Percentiles rank a stretch among this genome's conserved stretches.
phyloP scores from a whole-genome alignment of 2,113 vertebrate species.

The Tachycineta bicolor region DNA sequence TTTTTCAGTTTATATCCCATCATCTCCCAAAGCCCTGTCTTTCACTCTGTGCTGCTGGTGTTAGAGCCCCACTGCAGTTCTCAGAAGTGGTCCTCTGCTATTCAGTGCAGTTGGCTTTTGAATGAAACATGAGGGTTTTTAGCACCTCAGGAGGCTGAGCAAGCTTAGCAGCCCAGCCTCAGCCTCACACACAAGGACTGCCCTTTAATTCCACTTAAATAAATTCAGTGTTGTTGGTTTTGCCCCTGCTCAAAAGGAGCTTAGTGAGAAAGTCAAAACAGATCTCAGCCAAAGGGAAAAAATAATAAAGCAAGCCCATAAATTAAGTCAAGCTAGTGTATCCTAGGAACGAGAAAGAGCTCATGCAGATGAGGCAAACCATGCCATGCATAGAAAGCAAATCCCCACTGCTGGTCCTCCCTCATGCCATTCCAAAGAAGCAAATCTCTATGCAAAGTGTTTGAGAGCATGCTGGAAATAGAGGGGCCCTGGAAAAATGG shows the following conservation, averaged over 20 bases:
- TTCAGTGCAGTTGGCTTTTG: conserved; percentile 7
- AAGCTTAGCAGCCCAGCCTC: conserved; percentile 9
- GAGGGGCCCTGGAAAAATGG: conserved; percentile 43
- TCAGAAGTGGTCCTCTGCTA: conserved; percentile 16
- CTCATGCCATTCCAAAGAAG: conserved; percentile 32
- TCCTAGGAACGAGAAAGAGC: conserved; percentile 40
- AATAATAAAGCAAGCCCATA: conserved; percentile 55
- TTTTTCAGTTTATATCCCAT: neutral
- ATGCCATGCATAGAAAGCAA: conserved; percentile 57
- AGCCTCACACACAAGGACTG: conserved; percentile 20
- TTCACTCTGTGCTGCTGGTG: neutral
- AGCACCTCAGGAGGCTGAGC: conserved; percentile 41
- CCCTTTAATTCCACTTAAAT: conserved; percentile 52
- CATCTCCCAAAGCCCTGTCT: neutral
- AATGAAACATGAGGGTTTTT: conserved; percentile 54
- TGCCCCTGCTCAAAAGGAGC: conserved; percentile 46
- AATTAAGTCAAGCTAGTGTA: conserved; percentile 52
- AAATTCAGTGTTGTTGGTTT: conserved; percentile 57
- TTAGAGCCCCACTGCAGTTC: neutral
- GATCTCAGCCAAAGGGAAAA: conserved; percentile 36
- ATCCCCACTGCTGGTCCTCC: conserved; percentile 3
- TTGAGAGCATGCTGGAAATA: conserved; percentile 34
- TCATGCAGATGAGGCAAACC: conserved; percentile 17
- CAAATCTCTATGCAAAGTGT: conserved; percentile 29
- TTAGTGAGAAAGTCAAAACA: conserved; percentile 58